Evolutionary conservation across 2,113 vertebrate species (phyloP).

Genomic region (Grammomys dolichurus): DNA sequence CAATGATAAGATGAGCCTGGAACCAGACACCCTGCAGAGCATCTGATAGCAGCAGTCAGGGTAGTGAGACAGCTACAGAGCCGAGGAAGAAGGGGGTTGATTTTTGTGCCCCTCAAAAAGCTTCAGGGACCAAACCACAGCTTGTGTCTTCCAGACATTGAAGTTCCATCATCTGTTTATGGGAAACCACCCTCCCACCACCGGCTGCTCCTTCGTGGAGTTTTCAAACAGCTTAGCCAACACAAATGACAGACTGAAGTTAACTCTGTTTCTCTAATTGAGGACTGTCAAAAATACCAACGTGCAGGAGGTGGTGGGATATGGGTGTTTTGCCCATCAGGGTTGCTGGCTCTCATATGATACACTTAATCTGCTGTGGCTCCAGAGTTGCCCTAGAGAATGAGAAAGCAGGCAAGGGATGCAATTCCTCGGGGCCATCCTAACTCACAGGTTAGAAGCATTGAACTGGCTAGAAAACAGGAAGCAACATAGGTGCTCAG

Average conservation of each 20-base stretch:
- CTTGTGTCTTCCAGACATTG: slow-evolving; percentile 70
- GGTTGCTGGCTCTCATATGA: slow-evolving; percentile 65
- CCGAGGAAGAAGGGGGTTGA: not conserved
- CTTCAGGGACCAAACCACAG: slow-evolving; percentile 54
- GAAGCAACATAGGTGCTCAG: slow-evolving; percentile 60
- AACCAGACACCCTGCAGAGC: not conserved
- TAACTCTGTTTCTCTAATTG: slow-evolving; percentile 84
- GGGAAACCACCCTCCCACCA: slow-evolving; percentile 67
- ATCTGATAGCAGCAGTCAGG: slow-evolving; percentile 2
- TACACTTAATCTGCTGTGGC: slow-evolving; percentile 64
- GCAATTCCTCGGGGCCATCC: slow-evolving; percentile 51
- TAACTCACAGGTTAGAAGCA: slow-evolving; percentile 52
- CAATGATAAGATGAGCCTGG: not conserved
- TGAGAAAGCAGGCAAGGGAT: slow-evolving; percentile 53
- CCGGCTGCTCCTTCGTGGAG: slow-evolving; percentile 60
- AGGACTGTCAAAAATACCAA: slow-evolving; percentile 86
- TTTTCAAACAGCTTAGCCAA: slow-evolving; percentile 81
- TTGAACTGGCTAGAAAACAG: slow-evolving; percentile 74
- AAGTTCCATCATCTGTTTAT: slow-evolving; percentile 84
- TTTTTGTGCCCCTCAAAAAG: slow-evolving; percentile 35
- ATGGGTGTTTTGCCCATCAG: slow-evolving; percentile 63
- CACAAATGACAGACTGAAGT: slow-evolving; percentile 86
- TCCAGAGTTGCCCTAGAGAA: slow-evolving; percentile 70
- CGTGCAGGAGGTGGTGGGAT: slow-evolving; percentile 63
- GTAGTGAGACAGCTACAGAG: not conserved